Conservation (phyloP, 2,888 invertebrate species). For the Ormia ochracea region DNA sequence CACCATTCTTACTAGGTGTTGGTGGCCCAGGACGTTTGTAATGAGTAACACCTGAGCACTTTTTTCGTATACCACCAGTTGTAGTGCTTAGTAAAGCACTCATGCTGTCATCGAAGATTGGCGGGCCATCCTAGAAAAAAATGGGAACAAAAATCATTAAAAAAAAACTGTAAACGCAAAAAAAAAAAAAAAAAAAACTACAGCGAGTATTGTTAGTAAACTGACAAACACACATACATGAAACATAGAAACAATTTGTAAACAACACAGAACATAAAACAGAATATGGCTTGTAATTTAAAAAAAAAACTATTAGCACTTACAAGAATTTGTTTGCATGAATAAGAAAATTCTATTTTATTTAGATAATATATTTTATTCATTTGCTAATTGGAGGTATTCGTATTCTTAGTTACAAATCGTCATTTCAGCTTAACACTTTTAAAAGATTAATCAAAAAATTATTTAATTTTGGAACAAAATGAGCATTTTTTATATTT, state of each 20-base stretch:
- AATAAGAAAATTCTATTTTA: not conserved
- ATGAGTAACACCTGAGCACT: constrained; percentile 81
- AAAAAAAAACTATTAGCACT: not conserved
- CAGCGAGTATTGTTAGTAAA: constrained; percentile 7
- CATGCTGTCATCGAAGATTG: constrained; percentile 74
- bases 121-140: constrained; percentile 72
- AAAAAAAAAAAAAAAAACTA: not conserved
- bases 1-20: constrained; percentile 90
- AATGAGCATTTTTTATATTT: constrained; percentile 50
- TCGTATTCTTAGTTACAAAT: constrained; percentile 10
- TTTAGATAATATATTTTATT: not conserved
- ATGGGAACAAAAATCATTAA: constrained; percentile 14
- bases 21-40: constrained; percentile 92
- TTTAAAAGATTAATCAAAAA: constrained; percentile 33
- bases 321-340: not conserved
- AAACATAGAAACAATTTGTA: constrained; percentile 2
- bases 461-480: constrained; percentile 49
- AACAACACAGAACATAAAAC: not conserved
- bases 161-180: not conserved
- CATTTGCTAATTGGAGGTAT: not conserved
- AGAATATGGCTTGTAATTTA: constrained; percentile 6
- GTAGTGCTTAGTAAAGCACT: constrained; percentile 75
- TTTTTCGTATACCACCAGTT: constrained; percentile 74
- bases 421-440: not conserved
- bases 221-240: constrained; percentile 7